Base-by-base conservation (phyloP, 2,888 invertebrate species). In the Drosophila subquinaria region DNA sequence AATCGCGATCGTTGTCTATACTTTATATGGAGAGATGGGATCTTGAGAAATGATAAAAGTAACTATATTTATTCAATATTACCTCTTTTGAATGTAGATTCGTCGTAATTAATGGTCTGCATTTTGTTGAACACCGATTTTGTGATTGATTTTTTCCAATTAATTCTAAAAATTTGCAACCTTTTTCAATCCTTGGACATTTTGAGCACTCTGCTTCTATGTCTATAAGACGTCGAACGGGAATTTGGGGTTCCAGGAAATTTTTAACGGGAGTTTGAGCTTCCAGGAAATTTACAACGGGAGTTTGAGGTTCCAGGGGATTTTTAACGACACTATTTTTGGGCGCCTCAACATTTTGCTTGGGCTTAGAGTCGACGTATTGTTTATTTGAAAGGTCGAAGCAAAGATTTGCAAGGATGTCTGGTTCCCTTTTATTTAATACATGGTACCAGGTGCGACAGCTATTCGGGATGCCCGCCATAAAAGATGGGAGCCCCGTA, bases 121-220 rank as follows among this genome's bases (percentile, higher is more conserved):
- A 84, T 9, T 48, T 38, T 0, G 45, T 30, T 4, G 73, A 67
- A 56, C 81, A 81, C 4, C 73, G 66, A 63, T 83, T 80, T 5
- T 43, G 35, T 8, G 20, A 17, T 11, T 36, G 38, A 10, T 11
- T 42, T 3, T 43, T 10, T 11, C 51, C 40, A 38, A 65, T 33
- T 0, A 38, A 10, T 11, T 61, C 50, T 15, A 10, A 10, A n/a
- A 68, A n/a, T 11, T 36, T 65, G 43, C 66, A 64, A 20, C 4
- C 11, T 30, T 64, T 63, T 0, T 74, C 63, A 33, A 11, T 20
- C 17, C 3, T 17, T 4, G 17, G 10, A 1, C 3, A 42, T 56
- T 65, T 65, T 36, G 55, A 42, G 51, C 84, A 83, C 27, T 59
- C 69, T 15, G 60, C 47, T 2, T 30, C 50, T 38, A 68, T 50